phyloP scores from a whole-genome alignment of 2,797 vertebrate genomes.

The Pseudotriccus pelzelni region DNA sequence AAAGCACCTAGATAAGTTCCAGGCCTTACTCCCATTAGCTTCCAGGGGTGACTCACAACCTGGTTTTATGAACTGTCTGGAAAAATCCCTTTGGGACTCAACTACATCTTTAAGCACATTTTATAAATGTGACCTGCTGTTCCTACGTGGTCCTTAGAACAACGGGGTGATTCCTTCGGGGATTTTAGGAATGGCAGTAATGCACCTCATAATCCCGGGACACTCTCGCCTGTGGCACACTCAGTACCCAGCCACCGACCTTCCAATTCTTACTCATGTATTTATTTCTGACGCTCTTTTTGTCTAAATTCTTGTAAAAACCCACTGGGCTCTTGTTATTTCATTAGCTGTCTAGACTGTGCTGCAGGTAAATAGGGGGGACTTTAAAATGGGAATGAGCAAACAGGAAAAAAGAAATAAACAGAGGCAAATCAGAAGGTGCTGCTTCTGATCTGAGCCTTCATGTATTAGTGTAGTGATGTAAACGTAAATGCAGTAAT shows the following conservation, averaged over 20 bases:
- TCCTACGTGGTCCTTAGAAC: background rate
- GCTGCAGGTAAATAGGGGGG: background rate
- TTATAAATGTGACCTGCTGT: background rate
- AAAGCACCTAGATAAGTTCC: slow-evolving; percentile 21
- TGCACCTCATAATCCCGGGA: background rate
- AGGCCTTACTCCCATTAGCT: slow-evolving; percentile 14
- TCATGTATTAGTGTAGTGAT: no score
- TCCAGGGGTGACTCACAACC: background rate
- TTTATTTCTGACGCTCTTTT: background rate
- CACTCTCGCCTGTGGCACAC: no score
- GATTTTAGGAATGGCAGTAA: background rate
- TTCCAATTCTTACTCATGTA: background rate
- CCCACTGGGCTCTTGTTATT: background rate
- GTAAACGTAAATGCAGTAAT: background rate
- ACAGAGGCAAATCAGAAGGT: background rate
- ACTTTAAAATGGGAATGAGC: background rate
- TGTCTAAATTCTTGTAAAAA: background rate
- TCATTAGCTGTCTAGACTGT: background rate
- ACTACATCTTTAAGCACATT: background rate
- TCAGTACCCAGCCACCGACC: accelerated
- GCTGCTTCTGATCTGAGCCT: background rate
- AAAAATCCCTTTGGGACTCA: slow-evolving; percentile 27
- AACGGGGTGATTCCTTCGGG: background rate
- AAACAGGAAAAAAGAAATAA: background rate
- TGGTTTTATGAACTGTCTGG: slow-evolving; percentile 13